A percentile compares a stretch with the other conserved stretches of the same genome.
Conservation (phyloP, 2,797 vertebrate genomes). For the Antennarius maculatus region DNA sequence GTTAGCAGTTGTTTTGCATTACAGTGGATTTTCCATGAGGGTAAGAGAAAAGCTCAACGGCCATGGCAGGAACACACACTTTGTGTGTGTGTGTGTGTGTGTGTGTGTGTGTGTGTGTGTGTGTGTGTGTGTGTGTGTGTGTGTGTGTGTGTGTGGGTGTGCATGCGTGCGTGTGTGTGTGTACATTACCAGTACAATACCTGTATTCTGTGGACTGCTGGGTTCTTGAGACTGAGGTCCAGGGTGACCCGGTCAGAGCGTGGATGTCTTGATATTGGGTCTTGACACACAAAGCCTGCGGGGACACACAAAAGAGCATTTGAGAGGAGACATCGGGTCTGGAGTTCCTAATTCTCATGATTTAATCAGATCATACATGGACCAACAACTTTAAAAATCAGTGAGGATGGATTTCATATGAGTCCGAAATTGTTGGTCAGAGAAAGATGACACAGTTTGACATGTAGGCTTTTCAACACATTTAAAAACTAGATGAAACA, state of each 20-base stretch:
- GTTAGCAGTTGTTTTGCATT: slow-evolving; percentile 79
- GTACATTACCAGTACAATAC: slow-evolving; percentile 69
- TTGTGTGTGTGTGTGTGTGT: slow-evolving; percentile 41
- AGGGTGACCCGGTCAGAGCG: slow-evolving; percentile 75
- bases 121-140: slow-evolving; percentile 6
- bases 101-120: slow-evolving; percentile 9
- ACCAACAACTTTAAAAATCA: slow-evolving; percentile 19
- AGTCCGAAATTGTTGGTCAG: background rate
- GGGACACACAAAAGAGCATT: slow-evolving; percentile 31
- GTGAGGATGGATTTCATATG: slow-evolving; percentile 10
- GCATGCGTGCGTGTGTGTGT: slow-evolving; percentile 7
- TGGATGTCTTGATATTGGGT: slow-evolving; percentile 83
- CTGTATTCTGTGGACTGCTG: slow-evolving; percentile 82
- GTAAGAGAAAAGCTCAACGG: slow-evolving; percentile 55
- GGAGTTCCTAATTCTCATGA: slow-evolving; percentile 41
- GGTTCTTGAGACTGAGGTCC: slow-evolving; percentile 80
- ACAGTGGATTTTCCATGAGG: slow-evolving; percentile 71
- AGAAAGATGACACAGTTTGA: background rate
- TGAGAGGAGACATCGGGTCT: slow-evolving; percentile 39
- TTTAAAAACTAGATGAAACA: background rate
- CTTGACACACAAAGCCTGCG: slow-evolving; percentile 92
- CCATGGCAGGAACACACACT: slow-evolving; percentile 63
- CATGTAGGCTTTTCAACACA: background rate
- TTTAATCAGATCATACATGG: slow-evolving; percentile 40
- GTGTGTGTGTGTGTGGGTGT: slow-evolving; percentile 8